A percentile compares a stretch with the other conserved stretches of the same genome.
phyloP scores from a whole-genome alignment of 2,888 invertebrate species.

The Aricia artaxerxes region DNA sequence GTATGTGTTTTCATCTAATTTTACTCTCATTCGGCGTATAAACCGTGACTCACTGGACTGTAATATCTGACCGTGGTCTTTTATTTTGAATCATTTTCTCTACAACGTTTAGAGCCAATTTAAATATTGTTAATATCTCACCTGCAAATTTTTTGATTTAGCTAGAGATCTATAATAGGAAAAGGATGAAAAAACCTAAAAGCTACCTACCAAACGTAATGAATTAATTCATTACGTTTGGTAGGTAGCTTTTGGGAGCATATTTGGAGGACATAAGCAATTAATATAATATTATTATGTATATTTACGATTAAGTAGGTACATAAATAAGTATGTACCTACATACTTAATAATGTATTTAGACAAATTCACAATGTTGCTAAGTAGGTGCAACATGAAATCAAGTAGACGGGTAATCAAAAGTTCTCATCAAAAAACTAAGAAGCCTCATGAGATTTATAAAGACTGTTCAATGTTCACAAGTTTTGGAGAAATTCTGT shows the following conservation, averaged over 20 bases:
- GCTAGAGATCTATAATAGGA: background rate
- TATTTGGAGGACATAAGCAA: no score
- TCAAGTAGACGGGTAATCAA: no score
- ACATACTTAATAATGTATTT: no score
- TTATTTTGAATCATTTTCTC: slow-evolving; percentile 30
- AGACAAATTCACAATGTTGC: no score
- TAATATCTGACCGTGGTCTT: slow-evolving; percentile 34
- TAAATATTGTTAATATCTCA: background rate
- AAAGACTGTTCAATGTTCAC: background rate
- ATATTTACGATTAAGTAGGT: no score
- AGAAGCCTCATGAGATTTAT: background rate
- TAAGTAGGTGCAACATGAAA: no score
- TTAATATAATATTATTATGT: no score
- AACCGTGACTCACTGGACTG: slow-evolving; percentile 55
- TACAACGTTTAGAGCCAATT: slow-evolving; percentile 7
- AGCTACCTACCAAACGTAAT: no score
- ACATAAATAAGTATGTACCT: no score
- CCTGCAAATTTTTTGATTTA: background rate
- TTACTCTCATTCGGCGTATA: slow-evolving; percentile 49
- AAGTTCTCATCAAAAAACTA: background rate
- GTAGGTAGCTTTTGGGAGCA: no score
- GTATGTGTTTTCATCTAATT: slow-evolving; percentile 55
- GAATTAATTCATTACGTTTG: no score
- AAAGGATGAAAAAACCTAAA: no score
- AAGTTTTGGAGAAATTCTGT: slow-evolving; percentile 3